Conservation (phyloP, 2,888 invertebrate genomes). For the Cheilosia pagana region DNA sequence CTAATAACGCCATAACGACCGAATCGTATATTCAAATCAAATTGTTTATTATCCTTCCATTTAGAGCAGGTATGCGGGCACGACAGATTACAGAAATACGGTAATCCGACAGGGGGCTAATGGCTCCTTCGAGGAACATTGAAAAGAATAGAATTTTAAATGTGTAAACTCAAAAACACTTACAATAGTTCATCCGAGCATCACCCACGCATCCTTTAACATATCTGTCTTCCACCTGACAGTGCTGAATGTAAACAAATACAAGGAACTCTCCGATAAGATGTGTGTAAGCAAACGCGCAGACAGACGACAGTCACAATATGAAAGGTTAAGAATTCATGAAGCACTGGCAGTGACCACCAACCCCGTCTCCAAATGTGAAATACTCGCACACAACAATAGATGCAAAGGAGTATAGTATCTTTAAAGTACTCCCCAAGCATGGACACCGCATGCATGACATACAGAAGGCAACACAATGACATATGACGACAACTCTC, state of each 20-base stretch:
- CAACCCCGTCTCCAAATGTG: constrained; percentile 11
- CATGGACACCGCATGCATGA: neutral
- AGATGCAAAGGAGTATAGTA: neutral
- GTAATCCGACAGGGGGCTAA: constrained; percentile 39
- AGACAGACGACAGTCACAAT: constrained; percentile 58
- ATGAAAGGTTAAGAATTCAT: constrained; percentile 48
- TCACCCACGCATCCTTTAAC: constrained; percentile 2
- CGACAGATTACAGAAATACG: constrained; percentile 60
- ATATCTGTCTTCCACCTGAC: constrained; percentile 13
- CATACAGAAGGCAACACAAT: constrained; percentile 43
- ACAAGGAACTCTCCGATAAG: constrained; percentile 35
- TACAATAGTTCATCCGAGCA: neutral
- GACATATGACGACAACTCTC: constrained; percentile 57
- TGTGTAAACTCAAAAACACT: constrained; percentile 10
- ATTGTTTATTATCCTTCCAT: constrained; percentile 10
- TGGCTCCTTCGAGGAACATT: constrained; percentile 50
- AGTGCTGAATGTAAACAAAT: constrained; percentile 33
- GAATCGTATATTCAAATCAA: constrained; percentile 35
- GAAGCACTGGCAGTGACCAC: constrained; percentile 44
- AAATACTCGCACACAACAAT: constrained; percentile 5
- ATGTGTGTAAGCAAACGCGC: constrained; percentile 38
- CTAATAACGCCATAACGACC: neutral
- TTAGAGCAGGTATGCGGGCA: neutral
- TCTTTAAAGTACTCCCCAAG: neutral
- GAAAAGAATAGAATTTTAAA: constrained; percentile 56